Evolutionary conservation across 2,113 vertebrate species (phyloP).

Genomic region (Corythornis madagascariensis): DNA sequence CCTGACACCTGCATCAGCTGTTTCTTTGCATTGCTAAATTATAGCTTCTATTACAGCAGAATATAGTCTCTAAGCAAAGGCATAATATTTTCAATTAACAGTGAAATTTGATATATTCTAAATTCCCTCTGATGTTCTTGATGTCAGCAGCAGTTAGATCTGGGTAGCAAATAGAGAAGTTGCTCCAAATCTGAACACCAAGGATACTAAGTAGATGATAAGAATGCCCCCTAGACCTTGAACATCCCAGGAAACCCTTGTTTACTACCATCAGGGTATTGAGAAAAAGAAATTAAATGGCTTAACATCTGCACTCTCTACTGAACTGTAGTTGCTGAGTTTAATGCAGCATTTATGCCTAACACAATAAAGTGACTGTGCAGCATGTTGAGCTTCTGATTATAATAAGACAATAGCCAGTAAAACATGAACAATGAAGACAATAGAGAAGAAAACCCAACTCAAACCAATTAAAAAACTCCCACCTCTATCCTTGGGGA

Average conservation of each 20-base stretch:
- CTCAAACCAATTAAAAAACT: too few relatives aligned
- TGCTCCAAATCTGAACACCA: background rate
- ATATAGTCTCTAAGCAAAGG: background rate
- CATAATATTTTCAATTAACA: background rate
- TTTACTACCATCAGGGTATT: background rate
- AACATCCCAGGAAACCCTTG: background rate
- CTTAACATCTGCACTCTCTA: background rate
- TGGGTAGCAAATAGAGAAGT: background rate
- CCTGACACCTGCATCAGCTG: fast-evolving
- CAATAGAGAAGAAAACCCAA: background rate
- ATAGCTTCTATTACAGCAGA: background rate
- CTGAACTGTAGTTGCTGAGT: background rate
- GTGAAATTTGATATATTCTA: background rate
- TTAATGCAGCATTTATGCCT: conserved; percentile 1
- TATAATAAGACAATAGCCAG: background rate
- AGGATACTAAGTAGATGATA: background rate
- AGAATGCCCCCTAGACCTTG: background rate
- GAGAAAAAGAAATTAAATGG: background rate
- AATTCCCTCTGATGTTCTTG: background rate
- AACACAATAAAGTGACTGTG: background rate
- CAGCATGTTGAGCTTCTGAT: background rate
- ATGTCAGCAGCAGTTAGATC: background rate
- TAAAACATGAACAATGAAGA: background rate
- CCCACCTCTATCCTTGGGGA: background rate
- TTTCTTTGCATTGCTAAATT: background rate